phyloP scores from a whole-genome alignment of 1,140 invertebrate genomes.

The Colletes latitarsis region DNA sequence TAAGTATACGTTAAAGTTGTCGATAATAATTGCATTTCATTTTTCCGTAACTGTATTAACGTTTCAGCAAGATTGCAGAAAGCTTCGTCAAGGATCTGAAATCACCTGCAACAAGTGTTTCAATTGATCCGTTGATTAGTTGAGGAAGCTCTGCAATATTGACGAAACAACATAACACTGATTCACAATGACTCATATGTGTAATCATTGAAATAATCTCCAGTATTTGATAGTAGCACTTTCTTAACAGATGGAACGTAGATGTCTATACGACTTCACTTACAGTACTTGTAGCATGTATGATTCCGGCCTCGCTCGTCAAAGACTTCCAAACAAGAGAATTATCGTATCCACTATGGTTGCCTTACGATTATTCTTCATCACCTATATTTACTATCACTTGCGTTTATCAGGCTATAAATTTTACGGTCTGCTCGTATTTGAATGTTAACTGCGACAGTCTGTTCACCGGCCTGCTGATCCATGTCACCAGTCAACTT shows the following conservation, averaged over 20 bases:
- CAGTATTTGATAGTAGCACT: too few species aligned
- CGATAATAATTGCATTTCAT: too few species aligned
- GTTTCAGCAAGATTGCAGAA: too few species aligned
- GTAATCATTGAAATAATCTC: too few species aligned
- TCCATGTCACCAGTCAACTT: too few species aligned
- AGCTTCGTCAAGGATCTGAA: too few species aligned
- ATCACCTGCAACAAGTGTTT: too few species aligned
- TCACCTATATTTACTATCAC: constrained; percentile 32
- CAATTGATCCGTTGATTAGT: too few species aligned
- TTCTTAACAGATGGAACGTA: constrained; percentile 70
- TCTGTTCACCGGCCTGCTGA: constrained; percentile 41
- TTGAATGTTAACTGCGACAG: constrained; percentile 57
- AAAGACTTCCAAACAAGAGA: constrained; percentile 22
- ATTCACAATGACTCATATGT: too few species aligned
- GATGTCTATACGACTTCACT: constrained; percentile 28
- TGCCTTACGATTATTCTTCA: constrained; percentile 52
- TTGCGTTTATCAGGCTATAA: constrained; percentile 52
- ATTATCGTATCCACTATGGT: constrained; percentile 58
- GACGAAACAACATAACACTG: too few species aligned
- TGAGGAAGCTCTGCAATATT: too few species aligned
- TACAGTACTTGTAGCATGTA: not conserved
- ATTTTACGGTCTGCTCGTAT: not conserved
- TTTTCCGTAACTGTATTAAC: too few species aligned
- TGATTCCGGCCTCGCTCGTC: constrained; percentile 43
- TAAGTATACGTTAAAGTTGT: constrained; percentile 22